Conservation (phyloP, 35 echinoderm and acorn worm genomes). For the Chiridota heheva region DNA sequence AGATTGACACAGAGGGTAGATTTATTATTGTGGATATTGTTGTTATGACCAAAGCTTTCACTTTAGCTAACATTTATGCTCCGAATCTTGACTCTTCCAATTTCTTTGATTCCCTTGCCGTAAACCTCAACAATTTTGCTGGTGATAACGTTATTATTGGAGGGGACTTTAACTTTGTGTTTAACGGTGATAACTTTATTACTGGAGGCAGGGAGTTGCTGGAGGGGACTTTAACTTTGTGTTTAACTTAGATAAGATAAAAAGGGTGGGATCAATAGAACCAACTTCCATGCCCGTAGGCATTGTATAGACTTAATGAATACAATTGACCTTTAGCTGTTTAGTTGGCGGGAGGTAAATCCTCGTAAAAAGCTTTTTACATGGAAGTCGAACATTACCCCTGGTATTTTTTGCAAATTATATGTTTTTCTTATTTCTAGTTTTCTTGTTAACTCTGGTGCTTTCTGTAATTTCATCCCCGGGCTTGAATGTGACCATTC, state of each 20-base stretch:
- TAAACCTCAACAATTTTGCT: neutral
- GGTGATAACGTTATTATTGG: neutral
- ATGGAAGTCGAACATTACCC: conserved; percentile 7
- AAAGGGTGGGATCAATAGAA: neutral
- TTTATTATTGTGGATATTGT: conserved; percentile 9
- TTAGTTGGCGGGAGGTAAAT: conserved; percentile 2
- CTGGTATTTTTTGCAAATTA: neutral
- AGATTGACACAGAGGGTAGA: neutral
- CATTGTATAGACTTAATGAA: neutral
- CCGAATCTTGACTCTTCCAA: neutral
- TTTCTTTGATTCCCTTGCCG: neutral
- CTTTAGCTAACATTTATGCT: neutral
- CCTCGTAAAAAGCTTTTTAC: neutral
- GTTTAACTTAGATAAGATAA: conserved; percentile 15
- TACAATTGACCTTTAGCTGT: neutral
- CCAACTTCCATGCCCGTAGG: neutral
- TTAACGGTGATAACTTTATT: no score
- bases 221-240: neutral
- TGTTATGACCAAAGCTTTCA: neutral
- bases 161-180: neutral
- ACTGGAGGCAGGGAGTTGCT: neutral
- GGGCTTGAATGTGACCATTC: neutral
- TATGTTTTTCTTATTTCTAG: conserved; percentile 14
- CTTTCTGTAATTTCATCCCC: neutral
- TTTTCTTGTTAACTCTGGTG: neutral